A percentile compares a stretch with the other conserved stretches of the same genome.
Evolutionary conservation across 2,113 vertebrate species (phyloP).

Genomic region (Pelecanus crispus): DNA sequence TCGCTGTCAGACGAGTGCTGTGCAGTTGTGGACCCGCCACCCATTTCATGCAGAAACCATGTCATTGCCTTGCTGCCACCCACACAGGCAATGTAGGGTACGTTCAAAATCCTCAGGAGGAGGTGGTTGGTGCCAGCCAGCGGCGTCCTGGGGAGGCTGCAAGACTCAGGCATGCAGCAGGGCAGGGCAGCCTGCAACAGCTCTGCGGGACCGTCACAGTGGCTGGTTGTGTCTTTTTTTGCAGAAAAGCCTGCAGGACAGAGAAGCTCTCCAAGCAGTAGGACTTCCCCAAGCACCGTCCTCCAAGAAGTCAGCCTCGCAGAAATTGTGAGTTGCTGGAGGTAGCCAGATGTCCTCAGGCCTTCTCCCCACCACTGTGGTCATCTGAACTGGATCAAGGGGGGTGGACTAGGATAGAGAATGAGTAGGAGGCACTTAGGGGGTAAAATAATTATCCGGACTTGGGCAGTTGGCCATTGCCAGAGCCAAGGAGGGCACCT

Average conservation of each 20-base stretch:
- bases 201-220: fast-evolving
- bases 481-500: not conserved
- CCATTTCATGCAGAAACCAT: not conserved
- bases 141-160: not conserved
- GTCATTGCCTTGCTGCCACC: not conserved
- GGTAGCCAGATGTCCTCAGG: not conserved
- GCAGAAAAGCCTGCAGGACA: constrained; percentile 48
- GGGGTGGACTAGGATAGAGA: not conserved
- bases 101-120: not conserved
- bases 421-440: not conserved
- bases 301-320: constrained; percentile 46
- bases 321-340: constrained; percentile 52
- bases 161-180: fast-evolving
- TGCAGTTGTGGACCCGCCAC: not conserved
- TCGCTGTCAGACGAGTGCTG: not conserved
- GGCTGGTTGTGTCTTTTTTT: not conserved
- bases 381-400: not conserved
- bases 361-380: not conserved
- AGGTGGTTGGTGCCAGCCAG: not conserved
- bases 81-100: fast-evolving
- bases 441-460: not conserved
- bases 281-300: constrained; percentile 18
- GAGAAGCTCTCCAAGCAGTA: constrained; percentile 43
- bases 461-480: not conserved
- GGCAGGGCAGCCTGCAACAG: not conserved